Conservation (phyloP, 2,888 invertebrate species). For the Chrysodeixis includens region DNA sequence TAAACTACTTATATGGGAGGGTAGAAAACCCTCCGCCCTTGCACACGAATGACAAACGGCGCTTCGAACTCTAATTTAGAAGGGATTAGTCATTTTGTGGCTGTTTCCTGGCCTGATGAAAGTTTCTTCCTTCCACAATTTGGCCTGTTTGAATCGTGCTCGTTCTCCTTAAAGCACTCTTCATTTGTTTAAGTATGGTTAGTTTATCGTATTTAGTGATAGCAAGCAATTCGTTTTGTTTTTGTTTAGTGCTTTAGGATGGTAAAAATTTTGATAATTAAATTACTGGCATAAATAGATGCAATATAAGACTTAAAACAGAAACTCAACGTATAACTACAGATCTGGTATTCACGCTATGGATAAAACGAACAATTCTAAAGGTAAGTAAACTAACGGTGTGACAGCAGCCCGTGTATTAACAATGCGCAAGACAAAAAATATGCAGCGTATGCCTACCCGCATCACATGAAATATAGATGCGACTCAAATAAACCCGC, state of each 20-base stretch:
- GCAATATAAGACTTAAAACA: too few species aligned
- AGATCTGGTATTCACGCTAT: too few species aligned
- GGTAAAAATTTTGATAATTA: too few species aligned
- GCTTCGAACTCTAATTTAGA: neutral
- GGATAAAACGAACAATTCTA: too few species aligned
- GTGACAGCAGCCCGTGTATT: slow-evolving; percentile 22
- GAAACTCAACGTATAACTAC: too few species aligned
- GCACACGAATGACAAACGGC: neutral
- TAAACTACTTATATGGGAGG: neutral
- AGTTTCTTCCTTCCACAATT: neutral
- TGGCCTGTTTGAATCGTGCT: neutral
- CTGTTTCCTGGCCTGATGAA: neutral
- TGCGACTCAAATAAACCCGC: slow-evolving; percentile 42
- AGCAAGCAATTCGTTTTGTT: neutral
- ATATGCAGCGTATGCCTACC: slow-evolving; percentile 39
- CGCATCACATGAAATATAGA: slow-evolving; percentile 48
- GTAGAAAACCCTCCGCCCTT: neutral
- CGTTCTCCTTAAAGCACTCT: neutral
- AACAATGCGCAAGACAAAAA: slow-evolving; percentile 40
- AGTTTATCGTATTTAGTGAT: neutral
- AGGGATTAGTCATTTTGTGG: neutral
- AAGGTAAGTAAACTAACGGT: slow-evolving; percentile 8
- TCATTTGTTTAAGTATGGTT: neutral
- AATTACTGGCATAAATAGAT: too few species aligned
- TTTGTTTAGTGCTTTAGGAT: too few species aligned